These are phyloP conservation scores for Hydropotes inermis DNA, from an alignment of 2,113 vertebrate species.

Conservation along the genomic window DNA sequence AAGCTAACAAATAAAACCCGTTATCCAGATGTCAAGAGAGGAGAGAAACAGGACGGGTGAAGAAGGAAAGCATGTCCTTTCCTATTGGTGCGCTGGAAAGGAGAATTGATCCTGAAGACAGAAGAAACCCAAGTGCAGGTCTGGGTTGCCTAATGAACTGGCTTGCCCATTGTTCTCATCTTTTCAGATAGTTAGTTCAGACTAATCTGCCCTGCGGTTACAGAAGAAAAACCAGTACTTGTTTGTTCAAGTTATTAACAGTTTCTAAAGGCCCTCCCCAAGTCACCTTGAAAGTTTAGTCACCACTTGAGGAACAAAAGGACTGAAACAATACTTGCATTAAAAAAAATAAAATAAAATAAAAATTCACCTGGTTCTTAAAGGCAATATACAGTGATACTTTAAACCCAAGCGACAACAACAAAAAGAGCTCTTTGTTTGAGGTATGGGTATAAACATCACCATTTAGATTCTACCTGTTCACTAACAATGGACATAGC, in stretches of 20 bases:
- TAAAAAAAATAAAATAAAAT: too few relatives aligned
- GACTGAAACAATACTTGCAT: not conserved
- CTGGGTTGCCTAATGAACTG: not conserved
- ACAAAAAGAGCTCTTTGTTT: constrained; percentile 41
- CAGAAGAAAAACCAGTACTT: constrained; percentile 31
- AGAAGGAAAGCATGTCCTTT: not conserved
- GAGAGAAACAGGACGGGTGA: not conserved
- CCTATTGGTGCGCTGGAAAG: not conserved
- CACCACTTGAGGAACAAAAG: constrained; percentile 66
- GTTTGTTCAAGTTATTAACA: constrained; percentile 61
- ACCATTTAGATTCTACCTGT: not conserved
- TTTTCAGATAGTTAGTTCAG: constrained; percentile 39
- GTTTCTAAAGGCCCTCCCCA: constrained; percentile 51
- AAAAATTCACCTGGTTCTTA: constrained; percentile 44
- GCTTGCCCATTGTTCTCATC: constrained; percentile 38
- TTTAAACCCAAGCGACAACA: constrained; percentile 44
- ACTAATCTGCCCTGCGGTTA: not conserved
- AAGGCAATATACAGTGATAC: constrained; percentile 2
- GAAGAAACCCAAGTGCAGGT: not conserved
- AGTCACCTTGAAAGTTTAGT: constrained; percentile 70
- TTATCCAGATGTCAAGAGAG: constrained; percentile 33
- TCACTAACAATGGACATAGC: constrained; percentile 33
- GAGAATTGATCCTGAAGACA: not conserved
- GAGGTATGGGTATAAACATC: not conserved
- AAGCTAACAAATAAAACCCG: constrained; percentile 50